Base-by-base conservation (phyloP, 2,113 vertebrate species). In the Petroica traversi region DNA sequence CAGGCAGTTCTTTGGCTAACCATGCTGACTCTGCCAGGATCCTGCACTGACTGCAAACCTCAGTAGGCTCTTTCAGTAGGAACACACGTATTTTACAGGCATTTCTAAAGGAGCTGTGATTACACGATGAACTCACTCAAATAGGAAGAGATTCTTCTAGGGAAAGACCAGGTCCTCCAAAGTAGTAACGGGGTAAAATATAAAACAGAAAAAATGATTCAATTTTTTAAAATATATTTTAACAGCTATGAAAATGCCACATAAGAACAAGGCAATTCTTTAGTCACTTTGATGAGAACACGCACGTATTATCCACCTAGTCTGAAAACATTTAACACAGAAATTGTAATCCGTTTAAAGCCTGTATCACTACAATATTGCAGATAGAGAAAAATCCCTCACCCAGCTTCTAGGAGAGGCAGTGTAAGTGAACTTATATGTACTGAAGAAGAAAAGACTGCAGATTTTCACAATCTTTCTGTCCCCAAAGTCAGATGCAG, bases 371-470 rank as follows among this genome's bases (percentile, higher is more conserved):
- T 49, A 9, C 19, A 58, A 16, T 22, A 52, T 49, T 38, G 33
- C 29, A 57, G n/a, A 64, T 26, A 22, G 24, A 68, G 29, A 5
- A 58, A 84, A 48, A 46, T 40, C 14, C 5, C 52, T 33, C 13
- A 19, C 5, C 0, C 20, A 43, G 14, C 54, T 57, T 86, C 38
- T 46, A 19, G 12, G 25, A 77, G 14, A 51, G 20, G 29, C 19
- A 36, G 19, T 3, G 2, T 33, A 66, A 59, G 17, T 13, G 26
- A 88, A 52, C 1, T 5, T 54, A 14, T 49, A n/a, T 11, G 9
- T 11, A 24, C 2, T 0, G 4, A 57, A n/a, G 48, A 34, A 76
- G 46, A 40, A 43, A 78, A 75, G 29, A 26, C 0, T 0, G 11
- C 43, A 85, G 31, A 34, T 54, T 40, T 73, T 75, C 40, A 34